These are phyloP conservation scores for Drosophila sp. DNA, from an alignment of 1,140 invertebrate genomes.

Conservation along the genomic window DNA sequence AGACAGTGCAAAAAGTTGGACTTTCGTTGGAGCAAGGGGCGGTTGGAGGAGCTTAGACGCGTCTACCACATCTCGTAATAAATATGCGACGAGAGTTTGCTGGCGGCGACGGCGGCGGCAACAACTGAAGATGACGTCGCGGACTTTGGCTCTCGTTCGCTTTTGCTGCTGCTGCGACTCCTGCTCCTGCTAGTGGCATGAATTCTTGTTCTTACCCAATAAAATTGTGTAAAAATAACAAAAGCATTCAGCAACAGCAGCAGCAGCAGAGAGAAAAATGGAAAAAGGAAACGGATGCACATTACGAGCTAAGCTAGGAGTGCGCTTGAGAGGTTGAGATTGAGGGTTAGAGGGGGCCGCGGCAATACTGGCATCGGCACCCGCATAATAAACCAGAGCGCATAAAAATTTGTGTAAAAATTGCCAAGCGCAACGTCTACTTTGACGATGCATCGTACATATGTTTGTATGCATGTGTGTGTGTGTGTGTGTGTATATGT, in stretches of 20 bases:
- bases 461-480: background rate
- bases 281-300: conserved; percentile 61
- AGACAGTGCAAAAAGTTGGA: conserved; percentile 1
- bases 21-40: conserved; percentile 7
- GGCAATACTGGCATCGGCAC: conserved; percentile 25
- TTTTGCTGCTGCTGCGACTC: conserved; percentile 7
- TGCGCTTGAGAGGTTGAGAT: conserved; percentile 14
- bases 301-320: conserved; percentile 50
- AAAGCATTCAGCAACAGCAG: conserved; percentile 63
- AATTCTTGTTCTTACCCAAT: conserved; percentile 45
- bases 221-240: conserved; percentile 79
- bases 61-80: conserved; percentile 71
- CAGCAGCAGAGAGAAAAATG: conserved; percentile 50
- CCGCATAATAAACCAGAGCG: conserved; percentile 72
- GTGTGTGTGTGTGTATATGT: background rate
- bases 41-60: conserved; percentile 31
- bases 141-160: conserved; percentile 19
- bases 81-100: conserved; percentile 61
- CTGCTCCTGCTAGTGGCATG: conserved; percentile 17
- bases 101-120: conserved; percentile 32
- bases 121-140: conserved; percentile 50
- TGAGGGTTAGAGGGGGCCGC: background rate
- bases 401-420: conserved; percentile 58
- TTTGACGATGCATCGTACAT: background rate
- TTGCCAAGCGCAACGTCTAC: conserved; percentile 40